Conservation (phyloP, 2,113 vertebrate genomes). For the Perca schrenkii region DNA sequence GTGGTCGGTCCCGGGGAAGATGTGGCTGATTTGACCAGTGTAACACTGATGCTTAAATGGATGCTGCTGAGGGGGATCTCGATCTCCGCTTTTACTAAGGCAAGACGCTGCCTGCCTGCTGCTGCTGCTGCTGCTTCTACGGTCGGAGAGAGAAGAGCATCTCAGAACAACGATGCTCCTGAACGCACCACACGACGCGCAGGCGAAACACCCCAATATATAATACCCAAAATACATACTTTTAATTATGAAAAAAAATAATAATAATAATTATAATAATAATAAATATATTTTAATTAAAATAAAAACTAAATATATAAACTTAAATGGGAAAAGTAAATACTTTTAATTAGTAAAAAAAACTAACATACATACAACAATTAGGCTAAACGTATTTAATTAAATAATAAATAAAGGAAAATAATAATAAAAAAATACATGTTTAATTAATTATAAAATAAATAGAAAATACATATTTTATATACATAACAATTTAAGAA, state of each 20-base stretch:
- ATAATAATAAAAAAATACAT: too few species aligned
- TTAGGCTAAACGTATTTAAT: too few species aligned
- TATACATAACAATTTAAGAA: not conserved
- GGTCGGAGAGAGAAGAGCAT: not conserved
- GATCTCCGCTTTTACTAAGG: conserved; percentile 42
- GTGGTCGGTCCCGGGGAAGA: conserved; percentile 38
- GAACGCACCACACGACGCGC: conserved; percentile 48
- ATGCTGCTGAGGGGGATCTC: conserved; percentile 50
- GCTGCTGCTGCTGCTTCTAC: conserved; percentile 30
- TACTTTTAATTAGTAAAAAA: not conserved
- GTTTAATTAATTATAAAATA: not conserved
- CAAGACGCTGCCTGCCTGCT: conserved; percentile 16
- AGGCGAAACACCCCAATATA: not conserved
- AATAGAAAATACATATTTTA: not conserved
- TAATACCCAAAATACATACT: not conserved
- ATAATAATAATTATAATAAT: too few species aligned
- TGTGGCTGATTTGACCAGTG: conserved; percentile 22
- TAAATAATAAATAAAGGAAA: too few species aligned
- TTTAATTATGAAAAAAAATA: not conserved
- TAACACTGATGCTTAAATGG: conserved; percentile 63
- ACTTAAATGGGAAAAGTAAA: not conserved
- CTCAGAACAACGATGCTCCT: conserved; percentile 30
- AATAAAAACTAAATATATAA: not conserved
- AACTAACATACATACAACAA: too few species aligned
- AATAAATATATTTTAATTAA: not conserved